Evolutionary conservation across 2,113 vertebrate genomes (phyloP).

Genomic region (Conger conger): DNA sequence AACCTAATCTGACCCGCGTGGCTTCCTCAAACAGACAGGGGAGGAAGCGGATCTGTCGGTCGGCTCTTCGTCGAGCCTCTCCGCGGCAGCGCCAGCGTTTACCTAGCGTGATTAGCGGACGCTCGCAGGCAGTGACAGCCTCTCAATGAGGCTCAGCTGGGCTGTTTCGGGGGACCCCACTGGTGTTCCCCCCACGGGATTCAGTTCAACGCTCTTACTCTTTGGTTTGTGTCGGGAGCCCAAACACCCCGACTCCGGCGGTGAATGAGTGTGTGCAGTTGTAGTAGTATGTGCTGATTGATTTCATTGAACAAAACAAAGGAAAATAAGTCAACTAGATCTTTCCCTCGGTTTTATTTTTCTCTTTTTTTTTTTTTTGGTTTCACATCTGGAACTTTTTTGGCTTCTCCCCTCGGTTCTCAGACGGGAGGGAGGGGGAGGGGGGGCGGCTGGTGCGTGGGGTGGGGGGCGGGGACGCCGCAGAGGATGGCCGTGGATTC

Average conservation of each 20-base stretch:
- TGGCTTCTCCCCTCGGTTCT: conserved; percentile 18
- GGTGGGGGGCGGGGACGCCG: neutral
- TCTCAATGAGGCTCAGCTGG: neutral
- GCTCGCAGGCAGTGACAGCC: neutral
- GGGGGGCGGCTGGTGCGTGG: neutral
- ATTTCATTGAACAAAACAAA: neutral
- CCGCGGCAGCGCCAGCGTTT: neutral
- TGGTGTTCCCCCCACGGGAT: neutral
- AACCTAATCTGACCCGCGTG: neutral
- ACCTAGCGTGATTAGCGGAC: neutral
- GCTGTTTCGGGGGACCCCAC: neutral
- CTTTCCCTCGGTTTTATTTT: neutral
- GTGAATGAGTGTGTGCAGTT: neutral
- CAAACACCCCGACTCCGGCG: neutral
- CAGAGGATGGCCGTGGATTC: neutral
- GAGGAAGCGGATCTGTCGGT: neutral
- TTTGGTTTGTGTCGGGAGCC: neutral
- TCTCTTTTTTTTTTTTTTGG: neutral
- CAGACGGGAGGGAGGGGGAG: neutral
- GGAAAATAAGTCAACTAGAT: neutral
- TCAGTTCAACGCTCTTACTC: neutral
- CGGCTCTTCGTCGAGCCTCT: neutral
- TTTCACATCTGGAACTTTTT: conserved; percentile 16
- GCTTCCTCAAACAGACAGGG: neutral
- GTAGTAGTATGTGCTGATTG: neutral